Percentiles rank a stretch among this genome's conserved stretches.
phyloP scores from a whole-genome alignment of 2,888 invertebrate genomes.

The Thera britannica region DNA sequence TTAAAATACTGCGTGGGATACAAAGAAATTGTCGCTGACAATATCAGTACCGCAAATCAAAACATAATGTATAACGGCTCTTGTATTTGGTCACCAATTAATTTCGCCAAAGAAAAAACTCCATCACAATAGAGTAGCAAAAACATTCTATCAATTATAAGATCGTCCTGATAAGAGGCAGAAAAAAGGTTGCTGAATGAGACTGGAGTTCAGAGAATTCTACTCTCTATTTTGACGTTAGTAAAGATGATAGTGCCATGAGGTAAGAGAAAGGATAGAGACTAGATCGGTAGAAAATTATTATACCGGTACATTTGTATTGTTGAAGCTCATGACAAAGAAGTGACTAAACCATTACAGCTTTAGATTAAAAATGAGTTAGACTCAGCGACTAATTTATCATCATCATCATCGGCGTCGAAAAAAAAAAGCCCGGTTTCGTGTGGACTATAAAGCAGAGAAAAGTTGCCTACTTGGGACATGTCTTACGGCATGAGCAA shows the following conservation, averaged over 20 bases:
- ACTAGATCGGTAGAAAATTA: constrained; percentile 31
- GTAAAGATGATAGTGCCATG: constrained; percentile 17
- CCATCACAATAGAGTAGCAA: constrained; percentile 51
- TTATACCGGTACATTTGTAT: constrained; percentile 38
- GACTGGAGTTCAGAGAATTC: constrained; percentile 2
- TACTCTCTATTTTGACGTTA: background rate
- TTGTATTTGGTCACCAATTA: constrained; percentile 68
- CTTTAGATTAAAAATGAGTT: constrained; percentile 21
- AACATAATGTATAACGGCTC: constrained; percentile 65
- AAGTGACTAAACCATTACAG: constrained; percentile 24
- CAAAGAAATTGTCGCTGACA: constrained; percentile 27
- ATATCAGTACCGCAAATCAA: constrained; percentile 56
- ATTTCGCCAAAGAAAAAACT: constrained; percentile 51
- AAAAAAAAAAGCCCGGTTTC: too few species aligned
- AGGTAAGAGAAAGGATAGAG: constrained; percentile 17
- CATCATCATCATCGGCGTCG: too few species aligned
- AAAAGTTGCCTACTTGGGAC: too few species aligned
- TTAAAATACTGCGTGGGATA: background rate
- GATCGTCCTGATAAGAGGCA: constrained; percentile 37
- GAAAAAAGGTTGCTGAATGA: constrained; percentile 28
- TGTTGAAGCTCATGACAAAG: constrained; percentile 32
- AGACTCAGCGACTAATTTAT: constrained; percentile 4
- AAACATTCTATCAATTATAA: constrained; percentile 64
- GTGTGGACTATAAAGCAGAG: too few species aligned
- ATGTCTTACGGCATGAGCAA: too few species aligned